Conservation (phyloP, 1,140 invertebrate genomes). For the Hirudo medicinalis region DNA sequence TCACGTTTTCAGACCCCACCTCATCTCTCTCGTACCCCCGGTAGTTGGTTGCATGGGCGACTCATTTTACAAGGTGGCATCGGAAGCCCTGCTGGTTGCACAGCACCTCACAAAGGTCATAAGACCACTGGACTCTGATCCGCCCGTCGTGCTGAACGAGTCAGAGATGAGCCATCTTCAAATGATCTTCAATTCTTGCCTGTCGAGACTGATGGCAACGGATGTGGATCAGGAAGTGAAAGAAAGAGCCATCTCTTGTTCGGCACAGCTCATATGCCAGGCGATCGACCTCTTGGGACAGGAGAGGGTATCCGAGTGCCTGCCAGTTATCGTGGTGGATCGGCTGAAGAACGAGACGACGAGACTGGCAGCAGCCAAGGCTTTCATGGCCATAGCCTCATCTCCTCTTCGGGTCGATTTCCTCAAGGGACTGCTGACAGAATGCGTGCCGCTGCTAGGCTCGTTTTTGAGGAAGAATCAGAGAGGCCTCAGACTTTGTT, state of each 20-base stretch:
- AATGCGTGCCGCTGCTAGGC: slow-evolving; percentile 77
- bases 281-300: slow-evolving; percentile 64
- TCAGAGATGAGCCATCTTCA: not conserved
- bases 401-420: slow-evolving; percentile 50
- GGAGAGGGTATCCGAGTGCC: slow-evolving; percentile 62
- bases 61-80: slow-evolving; percentile 95
- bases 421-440: slow-evolving; percentile 45
- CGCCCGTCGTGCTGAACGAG: no score
- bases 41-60: slow-evolving; percentile 77
- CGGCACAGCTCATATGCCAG: slow-evolving; percentile 77
- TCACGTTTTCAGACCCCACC: slow-evolving; percentile 62
- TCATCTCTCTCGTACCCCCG: slow-evolving; percentile 68
- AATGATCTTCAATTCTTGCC: slow-evolving; percentile 32
- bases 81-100: slow-evolving; percentile 78
- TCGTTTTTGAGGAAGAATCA: slow-evolving; percentile 94
- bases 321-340: slow-evolving; percentile 79
- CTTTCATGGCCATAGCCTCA: slow-evolving; percentile 78
- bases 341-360: slow-evolving; percentile 91
- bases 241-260: slow-evolving; percentile 88
- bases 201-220: slow-evolving; percentile 69
- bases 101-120: slow-evolving; percentile 90
- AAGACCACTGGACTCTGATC: slow-evolving; percentile 57
- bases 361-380: slow-evolving; percentile 83
- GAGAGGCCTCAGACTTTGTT: slow-evolving; percentile 77
- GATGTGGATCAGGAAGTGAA: slow-evolving; percentile 98